These are phyloP conservation scores for Gryllus longicercus DNA, from an alignment of 2,888 invertebrate genomes.

Conservation along the genomic window DNA sequence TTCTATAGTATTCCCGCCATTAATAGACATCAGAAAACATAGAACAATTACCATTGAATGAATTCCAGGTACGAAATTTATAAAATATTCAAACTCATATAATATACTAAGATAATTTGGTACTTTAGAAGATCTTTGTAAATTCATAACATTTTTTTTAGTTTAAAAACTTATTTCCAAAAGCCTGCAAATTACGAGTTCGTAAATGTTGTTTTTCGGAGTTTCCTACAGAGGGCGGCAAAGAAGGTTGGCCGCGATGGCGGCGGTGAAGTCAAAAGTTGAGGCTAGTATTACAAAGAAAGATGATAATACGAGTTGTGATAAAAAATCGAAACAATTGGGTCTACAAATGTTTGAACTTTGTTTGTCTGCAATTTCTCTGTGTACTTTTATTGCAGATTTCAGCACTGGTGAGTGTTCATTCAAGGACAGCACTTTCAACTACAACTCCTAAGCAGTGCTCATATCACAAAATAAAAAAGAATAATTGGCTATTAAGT, in stretches of 20 bases:
- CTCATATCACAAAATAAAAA: background rate
- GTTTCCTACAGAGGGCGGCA: conserved; percentile 29
- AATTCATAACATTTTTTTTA: too few relatives aligned
- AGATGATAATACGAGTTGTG: conserved; percentile 35
- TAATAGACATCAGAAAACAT: too few relatives aligned
- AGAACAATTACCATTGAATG: too few relatives aligned
- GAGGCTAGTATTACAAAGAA: conserved; percentile 27
- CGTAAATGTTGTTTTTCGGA: conserved; percentile 25
- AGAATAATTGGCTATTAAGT: background rate
- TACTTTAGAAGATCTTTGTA: too few relatives aligned
- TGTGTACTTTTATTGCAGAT: conserved; percentile 58
- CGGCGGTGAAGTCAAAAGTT: conserved; percentile 37
- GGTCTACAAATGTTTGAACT: conserved; percentile 54
- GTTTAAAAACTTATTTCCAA: too few relatives aligned
- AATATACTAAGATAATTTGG: too few relatives aligned
- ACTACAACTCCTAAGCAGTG: conserved; percentile 31
- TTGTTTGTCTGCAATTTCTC: conserved; percentile 55
- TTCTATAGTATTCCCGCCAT: too few relatives aligned
- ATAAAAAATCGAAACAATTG: conserved; percentile 27
- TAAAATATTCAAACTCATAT: too few relatives aligned
- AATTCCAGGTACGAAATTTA: too few relatives aligned
- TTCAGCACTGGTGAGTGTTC: conserved; percentile 55
- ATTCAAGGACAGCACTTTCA: conserved; percentile 26
- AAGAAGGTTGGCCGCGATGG: conserved; percentile 32
- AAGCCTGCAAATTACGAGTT: background rate